Base-by-base conservation (phyloP, 2,797 vertebrate genomes). In the Xenopus petersii region DNA sequence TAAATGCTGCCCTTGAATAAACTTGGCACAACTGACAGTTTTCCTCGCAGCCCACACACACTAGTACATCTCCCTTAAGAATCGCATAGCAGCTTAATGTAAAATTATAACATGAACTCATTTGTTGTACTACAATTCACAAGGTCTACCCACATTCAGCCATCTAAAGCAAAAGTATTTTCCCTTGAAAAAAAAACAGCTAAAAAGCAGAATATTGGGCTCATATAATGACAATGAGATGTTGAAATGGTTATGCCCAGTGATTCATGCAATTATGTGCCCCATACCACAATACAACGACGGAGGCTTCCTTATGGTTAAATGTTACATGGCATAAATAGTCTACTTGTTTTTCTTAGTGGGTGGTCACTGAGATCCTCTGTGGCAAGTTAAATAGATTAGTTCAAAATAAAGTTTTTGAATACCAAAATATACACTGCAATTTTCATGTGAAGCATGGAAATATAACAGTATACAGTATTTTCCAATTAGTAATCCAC, bases 401-500 rank as follows among this genome's bases (percentile, higher is more conserved):
- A 69, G 64, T 51, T 73, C 63, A 69, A 58, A 78, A 78, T 78
- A 68, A 17, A 46, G 70, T 58, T 68, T 77, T 78, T 78, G 66
- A 59, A 67, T 65, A 69, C 71, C 64, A 78, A 78, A 73, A 73
- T 73, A 69, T 73, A 69, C 66, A 64, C 70, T 73, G 63, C 71
- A 73, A 73, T 78, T 78, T 64, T 60, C 75, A 78, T 78, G 67
- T 78, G 75, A 78, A 78, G 72, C 67, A 69, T 69, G 63, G 75
- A 78, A 73, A 78, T 78, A 68, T 73, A 73, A 78, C 71, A 33
- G 51, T 73, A 69, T 73, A 73, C 65, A 68, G 71, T 69, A 73
- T 78, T 78, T 78, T 73, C 71, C 75, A 78, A 78, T 78, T 73
- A 78, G 75, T 72, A 78, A 78, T 77, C 70, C 75, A 78, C 59